Base-by-base conservation (phyloP, 2,113 vertebrate species). In the Lathamus discolor region DNA sequence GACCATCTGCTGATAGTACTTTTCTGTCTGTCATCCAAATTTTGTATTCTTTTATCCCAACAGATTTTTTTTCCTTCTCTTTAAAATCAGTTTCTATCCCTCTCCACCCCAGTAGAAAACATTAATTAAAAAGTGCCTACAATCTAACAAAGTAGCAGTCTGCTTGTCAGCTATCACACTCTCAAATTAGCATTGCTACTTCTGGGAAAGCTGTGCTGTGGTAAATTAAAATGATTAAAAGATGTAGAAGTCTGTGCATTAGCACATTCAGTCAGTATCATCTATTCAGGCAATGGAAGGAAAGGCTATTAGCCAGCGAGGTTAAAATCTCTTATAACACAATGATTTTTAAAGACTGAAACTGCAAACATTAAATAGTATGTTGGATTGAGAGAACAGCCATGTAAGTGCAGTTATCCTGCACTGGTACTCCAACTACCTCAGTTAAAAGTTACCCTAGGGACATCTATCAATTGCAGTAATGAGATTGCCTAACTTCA, bases 1-100 rank as follows among this genome's bases (percentile, higher is more conserved):
- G 63, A 74, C 90, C 87, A 95, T 92, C 90, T 96, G 92, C 85
- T 83, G 75, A 73, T 43, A 77, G 24, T 44, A 70, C 31, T 87
- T 70, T 76, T 67, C 91, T 78, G 61, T 82, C 92, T 84, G 41
- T 48, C 76, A 90, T 63, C 54, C 48, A 86, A 61, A 86, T 78
- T 85, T 75, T 88, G 20, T 24, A 72, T 48, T 84, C 23, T 92
- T 81, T 85, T 86, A 35, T 63, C 74, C 27, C 48, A 82, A 73
- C 3, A 44, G 5, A 55, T 6, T 0, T 78, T 57, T 67, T 90
- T 61, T 24, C 10, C 39, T 75, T 57, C 66, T 72, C 29, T 79
- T 41, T 39, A 55, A 84, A 91, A 83, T 70, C 73, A 79, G 33
- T 46, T 86, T 83, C 59, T 28, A 70, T 54, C 17, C 18, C 10